Conservation (phyloP, 2,797 vertebrate genomes). For the Poecilia picta region DNA sequence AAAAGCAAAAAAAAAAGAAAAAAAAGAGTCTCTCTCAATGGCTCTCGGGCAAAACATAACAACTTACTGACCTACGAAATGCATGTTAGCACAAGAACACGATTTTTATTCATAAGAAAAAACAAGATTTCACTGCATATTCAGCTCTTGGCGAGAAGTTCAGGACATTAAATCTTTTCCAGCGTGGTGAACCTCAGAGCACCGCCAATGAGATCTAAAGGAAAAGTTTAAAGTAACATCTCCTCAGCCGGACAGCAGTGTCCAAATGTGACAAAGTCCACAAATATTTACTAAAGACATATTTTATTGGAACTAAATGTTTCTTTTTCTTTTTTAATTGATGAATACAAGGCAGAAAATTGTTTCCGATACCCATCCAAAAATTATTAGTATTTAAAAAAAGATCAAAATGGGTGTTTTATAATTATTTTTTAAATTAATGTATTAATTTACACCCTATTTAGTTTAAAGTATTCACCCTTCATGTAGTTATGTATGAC, state of each 20-base stretch:
- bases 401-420: neutral
- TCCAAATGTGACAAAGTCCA: conserved; percentile 6
- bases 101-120: conserved; percentile 26
- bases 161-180: conserved; percentile 21
- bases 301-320: neutral
- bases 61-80: conserved; percentile 21
- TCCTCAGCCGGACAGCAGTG: neutral
- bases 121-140: conserved; percentile 20
- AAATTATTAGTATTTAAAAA: no score
- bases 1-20: conserved; percentile 18
- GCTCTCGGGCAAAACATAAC: conserved; percentile 24
- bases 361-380: neutral
- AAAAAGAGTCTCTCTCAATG: conserved; percentile 30
- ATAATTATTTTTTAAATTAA: neutral
- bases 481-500: neutral
- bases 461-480: neutral
- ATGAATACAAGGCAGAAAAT: neutral
- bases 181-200: neutral
- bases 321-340: neutral
- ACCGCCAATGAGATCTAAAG: conserved; percentile 10
- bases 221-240: neutral
- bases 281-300: conserved; percentile 6
- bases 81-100: conserved; percentile 10
- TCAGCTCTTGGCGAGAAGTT: conserved; percentile 24
- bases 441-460: no score